These are phyloP conservation scores for Liolophura sinensis DNA, from an alignment of 1,140 invertebrate genomes.

Conservation along the genomic window DNA sequence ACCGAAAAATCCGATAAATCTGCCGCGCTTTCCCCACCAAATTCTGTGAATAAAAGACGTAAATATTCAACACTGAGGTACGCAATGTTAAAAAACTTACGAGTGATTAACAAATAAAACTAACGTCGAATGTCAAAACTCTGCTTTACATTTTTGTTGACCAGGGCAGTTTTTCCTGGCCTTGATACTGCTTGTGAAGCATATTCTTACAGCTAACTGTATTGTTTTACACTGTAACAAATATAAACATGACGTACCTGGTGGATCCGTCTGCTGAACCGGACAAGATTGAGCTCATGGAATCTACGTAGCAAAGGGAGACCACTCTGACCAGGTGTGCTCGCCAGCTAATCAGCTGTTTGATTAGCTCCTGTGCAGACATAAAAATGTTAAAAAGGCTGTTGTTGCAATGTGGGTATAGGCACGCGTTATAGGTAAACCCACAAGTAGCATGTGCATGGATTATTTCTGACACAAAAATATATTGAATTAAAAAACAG, in stretches of 20 bases:
- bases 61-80: constrained; percentile 3
- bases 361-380: constrained; percentile 34
- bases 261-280: constrained; percentile 55
- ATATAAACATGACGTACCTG: constrained; percentile 34
- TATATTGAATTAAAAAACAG: background rate
- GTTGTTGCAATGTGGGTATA: background rate
- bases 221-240: no score
- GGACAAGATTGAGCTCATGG: constrained; percentile 43
- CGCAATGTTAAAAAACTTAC: background rate
- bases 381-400: constrained; percentile 2
- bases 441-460: background rate
- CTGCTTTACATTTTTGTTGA: no score
- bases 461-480: background rate
- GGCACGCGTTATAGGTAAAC: no score
- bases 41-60: constrained; percentile 33
- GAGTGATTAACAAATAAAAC: background rate
- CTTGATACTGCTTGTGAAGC: no score
- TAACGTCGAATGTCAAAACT: background rate
- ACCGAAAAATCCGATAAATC: constrained; percentile 54
- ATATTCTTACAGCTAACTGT: no score
- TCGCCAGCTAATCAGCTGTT: constrained; percentile 50
- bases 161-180: no score
- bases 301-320: constrained; percentile 42
- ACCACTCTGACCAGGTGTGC: constrained; percentile 50
- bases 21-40: constrained; percentile 51